phyloP scores from a whole-genome alignment of 2,888 invertebrate species.

The Muschampia plurimacula region DNA sequence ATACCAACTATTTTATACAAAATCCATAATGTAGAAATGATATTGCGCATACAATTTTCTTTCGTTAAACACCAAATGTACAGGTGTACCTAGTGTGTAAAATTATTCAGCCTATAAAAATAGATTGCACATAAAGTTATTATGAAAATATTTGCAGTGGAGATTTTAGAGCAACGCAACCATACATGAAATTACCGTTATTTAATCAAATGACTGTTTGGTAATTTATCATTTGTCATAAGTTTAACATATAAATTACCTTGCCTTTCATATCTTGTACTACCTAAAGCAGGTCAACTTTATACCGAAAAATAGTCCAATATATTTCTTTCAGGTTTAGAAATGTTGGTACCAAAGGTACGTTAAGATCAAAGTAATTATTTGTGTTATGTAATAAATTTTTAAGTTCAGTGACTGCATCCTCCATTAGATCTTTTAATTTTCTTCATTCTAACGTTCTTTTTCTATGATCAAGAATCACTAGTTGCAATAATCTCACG shows the following conservation, averaged over 20 bases:
- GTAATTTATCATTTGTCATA: too few species aligned
- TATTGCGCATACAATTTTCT: constrained; percentile 65
- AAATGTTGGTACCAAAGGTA: too few species aligned
- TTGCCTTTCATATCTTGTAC: neutral
- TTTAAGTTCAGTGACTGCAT: too few species aligned
- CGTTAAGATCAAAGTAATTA: too few species aligned
- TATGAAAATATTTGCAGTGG: constrained; percentile 73
- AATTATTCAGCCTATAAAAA: constrained; percentile 78
- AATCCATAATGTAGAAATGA: constrained; percentile 79
- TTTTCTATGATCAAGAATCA: neutral
- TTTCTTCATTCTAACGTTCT: too few species aligned
- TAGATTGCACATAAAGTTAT: constrained; percentile 79
- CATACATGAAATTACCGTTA: constrained; percentile 1
- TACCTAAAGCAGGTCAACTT: neutral
- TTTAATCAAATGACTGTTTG: neutral
- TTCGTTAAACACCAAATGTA: constrained; percentile 53
- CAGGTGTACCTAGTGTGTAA: constrained; percentile 52
- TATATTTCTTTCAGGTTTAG: neutral
- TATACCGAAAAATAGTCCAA: neutral
- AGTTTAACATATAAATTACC: too few species aligned
- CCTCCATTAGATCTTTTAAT: too few species aligned
- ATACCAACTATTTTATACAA: constrained; percentile 81
- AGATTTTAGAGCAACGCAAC: constrained; percentile 52
- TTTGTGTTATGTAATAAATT: too few species aligned
- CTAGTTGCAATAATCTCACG: constrained; percentile 38